Conservation (phyloP, 2,113 vertebrate species). For the Peromyscus maniculatus region DNA sequence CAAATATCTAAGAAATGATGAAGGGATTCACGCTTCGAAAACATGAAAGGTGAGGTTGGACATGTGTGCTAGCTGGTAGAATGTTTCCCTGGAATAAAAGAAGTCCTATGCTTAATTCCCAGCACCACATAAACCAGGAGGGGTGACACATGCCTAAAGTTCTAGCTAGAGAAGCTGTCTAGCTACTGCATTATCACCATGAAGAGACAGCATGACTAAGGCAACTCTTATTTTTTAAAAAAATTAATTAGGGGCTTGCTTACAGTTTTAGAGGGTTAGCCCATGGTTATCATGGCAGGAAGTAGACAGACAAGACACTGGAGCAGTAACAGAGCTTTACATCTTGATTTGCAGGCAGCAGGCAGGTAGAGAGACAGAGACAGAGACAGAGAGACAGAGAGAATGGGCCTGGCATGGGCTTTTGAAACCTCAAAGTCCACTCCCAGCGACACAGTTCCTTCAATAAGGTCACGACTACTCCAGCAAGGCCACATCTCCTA, state of each 20-base stretch:
- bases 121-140: background rate
- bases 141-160: background rate
- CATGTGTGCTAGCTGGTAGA: background rate
- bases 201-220: background rate
- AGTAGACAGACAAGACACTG: background rate
- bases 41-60: conserved; percentile 36
- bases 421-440: background rate
- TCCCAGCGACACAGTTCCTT: background rate
- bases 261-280: background rate
- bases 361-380: background rate
- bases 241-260: background rate
- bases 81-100: background rate
- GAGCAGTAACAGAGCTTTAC: background rate
- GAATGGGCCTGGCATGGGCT: too few species aligned
- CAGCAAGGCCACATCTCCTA: background rate
- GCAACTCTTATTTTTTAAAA: background rate
- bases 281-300: too few species aligned
- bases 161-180: background rate
- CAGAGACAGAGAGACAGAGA: background rate
- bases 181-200: too few species aligned
- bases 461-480: background rate
- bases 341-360: background rate
- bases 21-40: conserved; percentile 29
- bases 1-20: conserved; percentile 16
- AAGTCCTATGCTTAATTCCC: background rate